Percentiles rank a stretch among this genome's conserved stretches.
Conservation (phyloP, 1,140 invertebrate genomes). For the Drosophila carrolli region DNA sequence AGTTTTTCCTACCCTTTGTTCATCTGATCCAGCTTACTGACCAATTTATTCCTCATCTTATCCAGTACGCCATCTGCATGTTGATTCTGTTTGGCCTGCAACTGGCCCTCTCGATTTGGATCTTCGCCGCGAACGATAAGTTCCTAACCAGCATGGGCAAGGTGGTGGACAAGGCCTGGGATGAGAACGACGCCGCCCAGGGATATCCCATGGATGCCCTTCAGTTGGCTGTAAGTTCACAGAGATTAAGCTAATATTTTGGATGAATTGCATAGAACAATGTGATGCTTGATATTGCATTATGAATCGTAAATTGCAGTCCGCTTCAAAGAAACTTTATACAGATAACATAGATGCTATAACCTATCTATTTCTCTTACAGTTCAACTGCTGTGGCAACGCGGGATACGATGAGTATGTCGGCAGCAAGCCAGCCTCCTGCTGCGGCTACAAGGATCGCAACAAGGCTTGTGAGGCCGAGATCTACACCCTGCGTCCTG, state of each 20-base stretch:
- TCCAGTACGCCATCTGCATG: conserved; percentile 88
- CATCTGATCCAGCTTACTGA: not conserved
- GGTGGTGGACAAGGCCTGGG: conserved; percentile 80
- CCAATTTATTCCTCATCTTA: too few species aligned
- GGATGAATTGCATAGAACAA: too few species aligned
- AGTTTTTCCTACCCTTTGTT: conserved; percentile 58
- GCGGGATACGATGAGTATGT: conserved; percentile 83
- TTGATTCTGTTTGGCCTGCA: conserved; percentile 88
- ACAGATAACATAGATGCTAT: not conserved
- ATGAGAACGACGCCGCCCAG: conserved; percentile 57
- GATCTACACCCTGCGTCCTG: conserved; percentile 71
- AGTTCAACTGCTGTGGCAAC: conserved; percentile 88
- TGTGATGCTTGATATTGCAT: too few species aligned
- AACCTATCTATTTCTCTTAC: not conserved
- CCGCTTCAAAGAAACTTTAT: not conserved
- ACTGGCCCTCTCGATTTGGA: conserved; percentile 87
- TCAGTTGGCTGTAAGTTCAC: conserved; percentile 66
- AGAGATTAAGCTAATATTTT: not conserved
- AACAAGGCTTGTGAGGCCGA: conserved; percentile 48
- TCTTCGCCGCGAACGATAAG: conserved; percentile 85
- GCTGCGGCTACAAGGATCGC: conserved; percentile 78
- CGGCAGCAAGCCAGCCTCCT: conserved; percentile 75
- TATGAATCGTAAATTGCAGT: too few species aligned
- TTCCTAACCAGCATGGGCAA: conserved; percentile 84
- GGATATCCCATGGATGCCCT: conserved; percentile 66